Base-by-base conservation (phyloP, 2,888 invertebrate species). In the Dryomyza anilis region DNA sequence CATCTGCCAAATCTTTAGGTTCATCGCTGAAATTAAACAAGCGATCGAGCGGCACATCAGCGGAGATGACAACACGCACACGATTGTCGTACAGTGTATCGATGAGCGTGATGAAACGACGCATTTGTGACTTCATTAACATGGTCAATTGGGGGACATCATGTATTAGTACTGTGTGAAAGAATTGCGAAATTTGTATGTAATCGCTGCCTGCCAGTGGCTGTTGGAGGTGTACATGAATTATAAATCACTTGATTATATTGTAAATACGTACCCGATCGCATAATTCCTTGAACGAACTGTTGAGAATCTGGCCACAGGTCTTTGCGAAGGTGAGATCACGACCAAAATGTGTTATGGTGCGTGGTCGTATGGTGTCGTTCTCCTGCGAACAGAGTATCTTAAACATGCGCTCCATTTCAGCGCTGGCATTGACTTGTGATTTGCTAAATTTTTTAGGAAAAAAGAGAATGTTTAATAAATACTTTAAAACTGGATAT, bases 131-230 rank as follows among this genome's bases (percentile, higher is more conserved):
- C 81, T 94, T 91, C 50, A 90, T 85, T 71, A 87, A 87, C 48
- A 93, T 83, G 74, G 90, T 93, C 78, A 99, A 84, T 77, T 91
- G 89, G 1, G 97, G 98, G 56, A 99, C 86, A 82, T 96, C 89
- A 72, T 95, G 86, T 74, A 99, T 91, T 70, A 99, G 89, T 7
- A 99, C 91, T 19, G 97, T 96, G 79, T 99, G 97, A 84, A 98
- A 99, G 71, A 93, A 91, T 83, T 95, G 94, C 5, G 95, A 89
- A 76, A 99, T 88, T 78, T 94, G 91, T 66, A 99, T 85, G 83
- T 98, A 99, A 85, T 99, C 99, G 75, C 92, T 92, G 10, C 98
- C 96, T 73, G 96, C 98, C 39, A 98, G 85, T 21, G 98, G 92
- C 92, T 94, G 60, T 58, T 45, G 16, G 53, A 45, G 3, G 12